Evolutionary conservation across 2,797 vertebrate genomes (phyloP), one percentile per base, ranked within the genome.

Genomic region (Nannoperca australis): DNA sequence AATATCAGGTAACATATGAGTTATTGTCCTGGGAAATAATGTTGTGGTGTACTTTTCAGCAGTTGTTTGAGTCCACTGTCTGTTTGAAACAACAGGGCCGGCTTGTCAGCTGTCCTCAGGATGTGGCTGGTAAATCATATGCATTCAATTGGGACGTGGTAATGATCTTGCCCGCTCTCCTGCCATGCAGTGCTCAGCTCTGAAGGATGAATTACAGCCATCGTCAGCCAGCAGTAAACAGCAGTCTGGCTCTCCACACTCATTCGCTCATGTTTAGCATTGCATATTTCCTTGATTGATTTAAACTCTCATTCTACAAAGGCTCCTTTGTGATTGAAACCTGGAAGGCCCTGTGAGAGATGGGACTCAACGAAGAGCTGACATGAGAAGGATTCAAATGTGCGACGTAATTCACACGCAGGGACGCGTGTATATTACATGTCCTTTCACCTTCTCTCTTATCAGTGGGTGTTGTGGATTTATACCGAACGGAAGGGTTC

Each of bases 321-420:
- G 78, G 47, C 45, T 9, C n/a, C 66, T 89, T 85, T 76, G 73
- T 86, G 74, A 73, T 67, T 51, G 55, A 79, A 74, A 78, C 61
- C 51, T 55, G 42, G 42, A 47, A 76, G 59, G 55, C 49, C 7
- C 20, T 13, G 42, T 42, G 32, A 22, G 63, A 32, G 54, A 73
- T 36, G 36, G 44, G 56, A 54, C 24, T 18, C 66, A 79, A 88
- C 70, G 70, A 82, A 61, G 68, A 66, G 71, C 84, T 82, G 73
- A 91, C 74, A 87, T 79, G 78, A 87, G 75, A 83, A 27, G 51
- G 78, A 84, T 88, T 90, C 62, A 86, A 87, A 88, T 85, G 77
- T 85, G 76, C 15, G 3, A n/a, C 12, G 9, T 20, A 1, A 75
- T 89, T 81, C 70, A 70, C 60, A 79, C 79, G 74, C 76, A 88